Evolutionary conservation across 2,113 vertebrate species (phyloP).

Genomic region (Sebastes fasciatus): DNA sequence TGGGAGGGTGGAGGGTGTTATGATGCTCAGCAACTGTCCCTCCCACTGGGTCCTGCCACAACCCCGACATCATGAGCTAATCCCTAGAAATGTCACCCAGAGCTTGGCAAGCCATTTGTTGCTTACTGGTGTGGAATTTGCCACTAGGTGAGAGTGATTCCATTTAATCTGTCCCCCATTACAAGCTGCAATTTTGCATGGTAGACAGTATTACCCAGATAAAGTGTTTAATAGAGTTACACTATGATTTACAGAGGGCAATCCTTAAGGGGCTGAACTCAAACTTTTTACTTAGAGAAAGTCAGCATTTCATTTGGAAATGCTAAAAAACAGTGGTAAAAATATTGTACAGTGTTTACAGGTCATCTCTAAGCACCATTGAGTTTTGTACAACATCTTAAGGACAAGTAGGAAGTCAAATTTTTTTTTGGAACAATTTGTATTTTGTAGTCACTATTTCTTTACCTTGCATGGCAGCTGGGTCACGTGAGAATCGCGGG

Average conservation of each 20-base stretch:
- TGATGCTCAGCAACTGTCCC: constrained; percentile 56
- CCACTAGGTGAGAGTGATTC: constrained; percentile 78
- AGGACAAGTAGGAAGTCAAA: background rate
- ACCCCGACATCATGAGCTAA: constrained; percentile 68
- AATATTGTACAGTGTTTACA: background rate
- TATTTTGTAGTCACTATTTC: background rate
- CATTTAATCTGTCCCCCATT: constrained; percentile 77
- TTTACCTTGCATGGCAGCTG: too few species aligned
- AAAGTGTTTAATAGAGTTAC: constrained; percentile 68
- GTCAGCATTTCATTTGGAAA: constrained; percentile 48
- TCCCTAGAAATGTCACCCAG: constrained; percentile 76
- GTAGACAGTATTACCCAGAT: constrained; percentile 72
- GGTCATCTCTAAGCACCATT: background rate
- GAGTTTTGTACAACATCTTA: background rate
- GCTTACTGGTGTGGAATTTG: constrained; percentile 80
- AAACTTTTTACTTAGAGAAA: constrained; percentile 61
- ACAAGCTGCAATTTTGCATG: constrained; percentile 77
- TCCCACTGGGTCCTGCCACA: constrained; percentile 64
- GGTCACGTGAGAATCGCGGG: too few species aligned
- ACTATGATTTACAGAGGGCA: constrained; percentile 55
- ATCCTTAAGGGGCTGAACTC: constrained; percentile 53
- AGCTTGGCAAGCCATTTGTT: constrained; percentile 73
- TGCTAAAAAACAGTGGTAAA: background rate
- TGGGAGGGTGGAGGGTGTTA: constrained; percentile 29
- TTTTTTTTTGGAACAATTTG: background rate